Percentiles rank a stretch among this genome's conserved stretches.
Evolutionary conservation across 2,113 vertebrate genomes (phyloP).

Genomic region (Dolichotis patagonum): DNA sequence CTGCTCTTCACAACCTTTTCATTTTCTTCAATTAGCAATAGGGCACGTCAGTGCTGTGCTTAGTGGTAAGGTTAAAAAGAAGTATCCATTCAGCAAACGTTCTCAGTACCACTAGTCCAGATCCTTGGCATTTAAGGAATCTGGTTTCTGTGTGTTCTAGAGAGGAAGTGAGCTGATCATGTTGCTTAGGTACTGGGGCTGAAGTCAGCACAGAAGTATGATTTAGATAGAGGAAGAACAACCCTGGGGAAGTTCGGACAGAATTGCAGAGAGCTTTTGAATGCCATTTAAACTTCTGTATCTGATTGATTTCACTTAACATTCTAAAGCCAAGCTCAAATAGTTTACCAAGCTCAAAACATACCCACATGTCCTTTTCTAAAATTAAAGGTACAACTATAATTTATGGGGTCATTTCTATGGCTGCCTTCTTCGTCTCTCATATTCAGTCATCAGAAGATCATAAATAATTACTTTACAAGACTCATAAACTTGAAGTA

Average conservation of each 20-base stretch:
- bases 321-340: background rate
- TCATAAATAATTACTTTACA: background rate
- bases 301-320: background rate
- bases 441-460: background rate
- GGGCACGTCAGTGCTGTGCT: background rate
- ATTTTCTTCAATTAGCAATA: background rate
- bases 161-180: background rate
- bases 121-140: background rate
- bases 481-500: background rate
- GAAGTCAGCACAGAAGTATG: background rate
- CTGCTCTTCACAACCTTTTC: background rate
- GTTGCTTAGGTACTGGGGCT: background rate
- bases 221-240: background rate
- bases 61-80: background rate
- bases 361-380: background rate
- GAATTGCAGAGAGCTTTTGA: background rate
- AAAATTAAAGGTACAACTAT: background rate
- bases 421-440: background rate
- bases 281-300: background rate
- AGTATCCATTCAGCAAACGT: background rate
- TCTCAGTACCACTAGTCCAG: background rate
- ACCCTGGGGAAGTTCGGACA: background rate
- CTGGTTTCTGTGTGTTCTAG: background rate
- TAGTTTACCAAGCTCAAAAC: background rate
- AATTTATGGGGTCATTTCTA: background rate